Base-by-base conservation (phyloP, 1,140 invertebrate genomes). In the Drosophila arawakana region DNA sequence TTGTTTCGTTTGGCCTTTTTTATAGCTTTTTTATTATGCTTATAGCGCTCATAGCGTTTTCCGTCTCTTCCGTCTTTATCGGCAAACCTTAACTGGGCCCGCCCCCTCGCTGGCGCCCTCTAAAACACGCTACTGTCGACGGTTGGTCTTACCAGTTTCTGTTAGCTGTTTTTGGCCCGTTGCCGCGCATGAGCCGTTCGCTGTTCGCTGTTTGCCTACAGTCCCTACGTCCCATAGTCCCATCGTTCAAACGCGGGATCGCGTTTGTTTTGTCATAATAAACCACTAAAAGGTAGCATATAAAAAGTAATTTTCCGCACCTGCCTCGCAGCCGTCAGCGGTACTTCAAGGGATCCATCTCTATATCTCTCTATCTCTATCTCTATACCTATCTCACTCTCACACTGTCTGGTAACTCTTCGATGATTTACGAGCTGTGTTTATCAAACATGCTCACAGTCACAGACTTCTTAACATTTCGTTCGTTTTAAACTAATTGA, bases 251-350 rank as follows among this genome's bases (percentile, higher is more conserved):
- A 69, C 68, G 83, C 74, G 72, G 75, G 71, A 54, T 83, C 72
- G 78, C 71, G 80, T 80, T 78, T 83, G 73, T 83, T 90, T 88
- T 81, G 89, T 80, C 81, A 88, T 91, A 81, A 91, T 91, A 91
- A 91, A 85, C 79, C 78, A 75, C 82, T 85, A 91, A 91, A 81
- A 75, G 80, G 73, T 71, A 91, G 88, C 82, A 86, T 91, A 89
- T 88, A 91, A 91, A 85, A 90, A 82, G 73, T 80, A 80, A 90
- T 91, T 91, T 86, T 91, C 83, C 89, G 80, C 89, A 91, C 89
- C 89, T 91, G 89, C 85, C 81, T 81, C 73, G 57, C 62, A 85
- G 73, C 72, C 50, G 65, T 47, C 67, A 85, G 83, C 82, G 83
- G 82, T 72, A 88, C 82, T 86, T 85, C 83, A 85, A 85, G 82